These are phyloP conservation scores for Lates japonicus DNA, from an alignment of 2,797 vertebrate species.

Conservation along the genomic window DNA sequence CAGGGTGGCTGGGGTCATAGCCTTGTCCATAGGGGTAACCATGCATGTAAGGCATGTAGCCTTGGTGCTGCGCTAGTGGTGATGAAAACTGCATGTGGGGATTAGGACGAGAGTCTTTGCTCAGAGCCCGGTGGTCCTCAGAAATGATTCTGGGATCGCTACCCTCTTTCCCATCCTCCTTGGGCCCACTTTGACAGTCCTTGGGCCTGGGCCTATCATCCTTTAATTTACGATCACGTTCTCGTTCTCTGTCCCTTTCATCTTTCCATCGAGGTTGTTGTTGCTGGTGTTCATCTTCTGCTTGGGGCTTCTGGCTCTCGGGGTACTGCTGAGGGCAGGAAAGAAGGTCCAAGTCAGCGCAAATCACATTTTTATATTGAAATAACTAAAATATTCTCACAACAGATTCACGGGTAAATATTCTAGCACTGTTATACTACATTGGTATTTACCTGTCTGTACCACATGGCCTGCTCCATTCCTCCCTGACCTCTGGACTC, in stretches of 20 bases:
- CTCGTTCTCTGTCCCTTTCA: constrained; percentile 83
- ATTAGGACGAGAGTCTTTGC: constrained; percentile 92
- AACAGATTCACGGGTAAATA: constrained; percentile 11
- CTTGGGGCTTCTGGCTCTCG: constrained; percentile 86
- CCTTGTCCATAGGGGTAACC: constrained; percentile 96
- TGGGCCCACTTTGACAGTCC: constrained; percentile 86
- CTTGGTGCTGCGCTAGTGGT: constrained; percentile 94
- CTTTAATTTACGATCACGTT: constrained; percentile 91
- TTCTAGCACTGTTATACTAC: background rate
- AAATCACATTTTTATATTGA: constrained; percentile 33
- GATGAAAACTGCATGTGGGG: constrained; percentile 95
- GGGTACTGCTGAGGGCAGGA: constrained; percentile 90
- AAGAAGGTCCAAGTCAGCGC: constrained; percentile 84
- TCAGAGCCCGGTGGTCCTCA: constrained; percentile 90
- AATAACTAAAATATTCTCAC: constrained; percentile 16
- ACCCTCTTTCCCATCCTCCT: constrained; percentile 93
- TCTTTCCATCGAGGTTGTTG: constrained; percentile 93
- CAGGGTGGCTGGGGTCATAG: constrained; percentile 95
- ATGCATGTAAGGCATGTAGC: constrained; percentile 97
- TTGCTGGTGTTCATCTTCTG: constrained; percentile 82
- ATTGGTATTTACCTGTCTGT: constrained; percentile 91
- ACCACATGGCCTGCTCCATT: constrained; percentile 95
- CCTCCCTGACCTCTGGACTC: constrained; percentile 91
- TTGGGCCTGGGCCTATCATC: constrained; percentile 92
- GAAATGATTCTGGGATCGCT: constrained; percentile 88